phyloP scores from a whole-genome alignment of 2,113 vertebrate genomes.

The Poicephalus meyeri region DNA sequence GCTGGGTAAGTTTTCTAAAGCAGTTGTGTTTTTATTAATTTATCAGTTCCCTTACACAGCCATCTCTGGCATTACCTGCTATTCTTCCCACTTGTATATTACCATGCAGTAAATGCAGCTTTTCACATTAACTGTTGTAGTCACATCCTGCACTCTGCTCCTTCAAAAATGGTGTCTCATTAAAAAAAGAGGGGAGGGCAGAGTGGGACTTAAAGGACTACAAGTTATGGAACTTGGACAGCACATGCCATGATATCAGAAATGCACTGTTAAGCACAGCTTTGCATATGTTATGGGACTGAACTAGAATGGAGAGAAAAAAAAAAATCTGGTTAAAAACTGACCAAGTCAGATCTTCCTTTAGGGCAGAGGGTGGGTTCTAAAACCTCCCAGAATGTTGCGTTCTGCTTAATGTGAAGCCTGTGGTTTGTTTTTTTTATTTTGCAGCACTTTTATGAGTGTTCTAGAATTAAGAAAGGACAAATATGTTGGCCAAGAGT shows the following conservation, averaged over 20 bases:
- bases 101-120: neutral
- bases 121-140: neutral
- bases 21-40: neutral
- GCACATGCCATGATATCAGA: rapidly evolving
- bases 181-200: neutral
- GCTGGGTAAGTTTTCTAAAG: neutral
- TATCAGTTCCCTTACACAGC: neutral
- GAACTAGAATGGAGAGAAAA: neutral
- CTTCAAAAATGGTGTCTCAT: neutral
- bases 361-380: neutral
- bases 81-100: neutral
- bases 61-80: neutral
- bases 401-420: neutral
- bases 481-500: neutral
- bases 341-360: neutral
- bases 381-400: neutral
- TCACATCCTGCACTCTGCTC: neutral
- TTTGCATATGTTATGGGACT: neutral
- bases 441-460: neutral
- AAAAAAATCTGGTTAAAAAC: neutral
- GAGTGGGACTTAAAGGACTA: neutral
- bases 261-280: neutral
- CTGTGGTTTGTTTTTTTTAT: neutral
- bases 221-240: neutral
- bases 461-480: neutral